Evolutionary conservation across 2,113 vertebrate genomes (phyloP).

Genomic region (Physeter macrocephalus): DNA sequence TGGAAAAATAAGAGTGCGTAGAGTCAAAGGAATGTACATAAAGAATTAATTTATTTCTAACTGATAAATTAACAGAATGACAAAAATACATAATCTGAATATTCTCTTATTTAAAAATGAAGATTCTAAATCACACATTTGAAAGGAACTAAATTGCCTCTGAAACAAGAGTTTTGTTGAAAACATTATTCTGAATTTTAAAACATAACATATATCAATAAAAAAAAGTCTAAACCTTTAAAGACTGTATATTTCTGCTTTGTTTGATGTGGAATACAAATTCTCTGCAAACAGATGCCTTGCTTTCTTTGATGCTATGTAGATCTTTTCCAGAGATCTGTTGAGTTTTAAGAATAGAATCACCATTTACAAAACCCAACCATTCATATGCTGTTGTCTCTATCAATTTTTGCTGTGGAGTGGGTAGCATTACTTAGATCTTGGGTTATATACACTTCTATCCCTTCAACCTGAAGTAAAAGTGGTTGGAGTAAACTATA

Average conservation of each 20-base stretch:
- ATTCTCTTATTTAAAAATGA: neutral
- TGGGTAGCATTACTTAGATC: neutral
- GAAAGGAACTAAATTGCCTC: conserved; percentile 16
- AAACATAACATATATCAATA: neutral
- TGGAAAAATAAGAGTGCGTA: neutral
- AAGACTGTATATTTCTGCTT: neutral
- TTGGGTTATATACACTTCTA: neutral
- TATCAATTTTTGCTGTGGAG: neutral
- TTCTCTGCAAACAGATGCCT: neutral
- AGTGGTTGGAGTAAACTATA: neutral
- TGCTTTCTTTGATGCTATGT: neutral
- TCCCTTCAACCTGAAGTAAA: neutral
- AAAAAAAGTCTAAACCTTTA: neutral
- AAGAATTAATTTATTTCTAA: neutral
- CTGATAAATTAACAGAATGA: conserved; percentile 1
- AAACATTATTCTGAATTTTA: conserved; percentile 34
- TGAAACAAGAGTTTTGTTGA: neutral
- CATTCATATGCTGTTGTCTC: neutral
- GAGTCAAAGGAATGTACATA: neutral
- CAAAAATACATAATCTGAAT: neutral
- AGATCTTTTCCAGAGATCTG: neutral
- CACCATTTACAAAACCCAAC: neutral
- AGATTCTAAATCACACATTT: conserved; percentile 5
- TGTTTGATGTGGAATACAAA: neutral
- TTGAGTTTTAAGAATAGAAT: neutral